Conservation (phyloP, 2,113 vertebrate genomes). For the Mirza zaza region DNA sequence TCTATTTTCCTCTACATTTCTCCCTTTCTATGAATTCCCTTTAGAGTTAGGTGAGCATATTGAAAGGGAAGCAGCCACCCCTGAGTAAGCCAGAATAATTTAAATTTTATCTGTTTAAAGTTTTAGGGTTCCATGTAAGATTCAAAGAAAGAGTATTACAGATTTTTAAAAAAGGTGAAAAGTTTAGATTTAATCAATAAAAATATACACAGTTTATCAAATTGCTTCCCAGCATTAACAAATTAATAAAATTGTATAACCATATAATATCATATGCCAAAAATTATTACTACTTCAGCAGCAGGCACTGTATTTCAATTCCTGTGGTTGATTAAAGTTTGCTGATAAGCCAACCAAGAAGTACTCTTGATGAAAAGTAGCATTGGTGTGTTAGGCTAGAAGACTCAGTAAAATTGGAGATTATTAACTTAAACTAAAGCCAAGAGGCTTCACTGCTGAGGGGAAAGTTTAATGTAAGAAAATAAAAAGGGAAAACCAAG, state of each 20-base stretch:
- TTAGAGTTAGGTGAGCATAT: neutral
- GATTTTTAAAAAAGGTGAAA: neutral
- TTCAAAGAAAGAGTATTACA: neutral
- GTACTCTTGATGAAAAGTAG: neutral
- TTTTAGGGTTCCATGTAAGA: neutral
- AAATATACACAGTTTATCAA: constrained; percentile 18
- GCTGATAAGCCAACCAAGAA: neutral
- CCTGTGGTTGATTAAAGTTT: neutral
- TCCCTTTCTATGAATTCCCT: neutral
- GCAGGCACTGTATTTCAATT: neutral
- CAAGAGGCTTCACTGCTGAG: neutral
- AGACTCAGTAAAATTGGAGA: neutral
- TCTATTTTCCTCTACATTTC: neutral
- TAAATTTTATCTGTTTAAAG: constrained; percentile 6
- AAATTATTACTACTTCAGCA: neutral
- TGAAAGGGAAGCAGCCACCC: neutral
- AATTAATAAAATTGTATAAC: constrained; percentile 42
- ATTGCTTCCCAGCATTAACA: constrained; percentile 28
- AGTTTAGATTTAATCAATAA: constrained; percentile 5
- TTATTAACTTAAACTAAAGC: neutral
- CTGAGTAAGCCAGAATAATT: neutral
- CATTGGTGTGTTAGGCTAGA: neutral
- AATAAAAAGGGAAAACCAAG: neutral
- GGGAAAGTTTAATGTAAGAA: neutral
- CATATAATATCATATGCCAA: constrained; percentile 10